Evolutionary conservation across 2,888 invertebrate species (phyloP).

Genomic region (Encarsia formosa): DNA sequence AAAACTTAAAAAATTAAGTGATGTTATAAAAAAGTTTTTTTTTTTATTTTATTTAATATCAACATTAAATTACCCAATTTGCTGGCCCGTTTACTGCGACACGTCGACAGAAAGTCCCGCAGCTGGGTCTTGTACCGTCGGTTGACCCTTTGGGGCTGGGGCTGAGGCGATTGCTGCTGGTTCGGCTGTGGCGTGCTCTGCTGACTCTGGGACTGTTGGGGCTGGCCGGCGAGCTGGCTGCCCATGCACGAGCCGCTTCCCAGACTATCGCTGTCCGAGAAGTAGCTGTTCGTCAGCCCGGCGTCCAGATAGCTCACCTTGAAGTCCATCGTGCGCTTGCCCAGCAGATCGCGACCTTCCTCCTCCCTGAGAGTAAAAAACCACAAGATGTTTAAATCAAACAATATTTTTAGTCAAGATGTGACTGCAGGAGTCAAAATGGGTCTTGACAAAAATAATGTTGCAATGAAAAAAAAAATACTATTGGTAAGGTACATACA

Average conservation of each 20-base stretch:
- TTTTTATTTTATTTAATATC: too few species aligned
- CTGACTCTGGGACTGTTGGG: slow-evolving; percentile 55
- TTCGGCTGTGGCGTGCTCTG: slow-evolving; percentile 2
- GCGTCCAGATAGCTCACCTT: slow-evolving; percentile 97
- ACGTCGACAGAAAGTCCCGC: slow-evolving; percentile 87
- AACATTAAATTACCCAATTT: slow-evolving; percentile 24
- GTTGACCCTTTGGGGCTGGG: slow-evolving; percentile 23
- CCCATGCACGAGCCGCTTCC: slow-evolving; percentile 55
- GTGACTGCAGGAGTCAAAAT: background rate
- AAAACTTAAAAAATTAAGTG: too few species aligned
- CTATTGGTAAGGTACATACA: slow-evolving; percentile 63
- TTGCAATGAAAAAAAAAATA: background rate
- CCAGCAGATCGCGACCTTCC: slow-evolving; percentile 93
- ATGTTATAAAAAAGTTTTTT: too few species aligned
- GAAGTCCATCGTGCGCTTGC: slow-evolving; percentile 98
- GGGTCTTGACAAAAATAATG: background rate
- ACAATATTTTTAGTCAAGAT: background rate
- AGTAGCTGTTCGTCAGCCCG: slow-evolving; percentile 85
- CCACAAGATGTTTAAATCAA: background rate
- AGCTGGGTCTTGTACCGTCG: slow-evolving; percentile 91
- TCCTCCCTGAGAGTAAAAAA: slow-evolving; percentile 72
- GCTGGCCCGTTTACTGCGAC: slow-evolving; percentile 69
- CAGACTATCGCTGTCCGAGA: slow-evolving; percentile 80
- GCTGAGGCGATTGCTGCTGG: slow-evolving; percentile 15
- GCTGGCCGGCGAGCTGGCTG: slow-evolving; percentile 53